phyloP scores from a whole-genome alignment of 2,797 vertebrate genomes.

The Pantherophis vulpinus region DNA sequence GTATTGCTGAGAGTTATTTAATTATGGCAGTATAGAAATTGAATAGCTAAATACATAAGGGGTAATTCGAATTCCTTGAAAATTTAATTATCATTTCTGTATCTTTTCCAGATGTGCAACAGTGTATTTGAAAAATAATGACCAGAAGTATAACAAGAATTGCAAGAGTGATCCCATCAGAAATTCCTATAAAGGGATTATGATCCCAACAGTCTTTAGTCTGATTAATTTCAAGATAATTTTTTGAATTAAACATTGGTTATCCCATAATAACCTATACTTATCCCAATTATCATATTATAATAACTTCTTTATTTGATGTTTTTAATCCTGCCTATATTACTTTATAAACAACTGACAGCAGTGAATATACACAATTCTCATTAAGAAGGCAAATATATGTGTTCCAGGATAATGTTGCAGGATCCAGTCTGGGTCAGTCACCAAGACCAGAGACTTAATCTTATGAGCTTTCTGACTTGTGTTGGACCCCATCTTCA shows the following conservation, averaged over 20 bases:
- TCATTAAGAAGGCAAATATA: not conserved
- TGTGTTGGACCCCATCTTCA: not conserved
- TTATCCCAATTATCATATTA: not conserved
- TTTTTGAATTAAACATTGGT: not conserved
- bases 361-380: not conserved
- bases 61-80: not conserved
- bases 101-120: not conserved
- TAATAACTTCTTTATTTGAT: not conserved
- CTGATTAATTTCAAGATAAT: not conserved
- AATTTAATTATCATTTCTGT: not conserved
- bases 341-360: not conserved
- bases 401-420: not conserved
- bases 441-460: not conserved
- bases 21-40: not conserved
- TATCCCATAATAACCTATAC: not conserved
- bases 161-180: not conserved
- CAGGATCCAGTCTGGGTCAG: not conserved
- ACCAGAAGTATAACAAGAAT: not conserved
- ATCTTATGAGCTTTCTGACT: not conserved
- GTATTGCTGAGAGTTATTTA: not conserved
- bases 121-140: not conserved
- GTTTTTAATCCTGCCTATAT: not conserved
- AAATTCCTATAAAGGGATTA: not conserved
- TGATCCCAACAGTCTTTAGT: not conserved
- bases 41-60: not conserved